Base-by-base conservation (phyloP, 1,140 invertebrate genomes). In the Calliopsis andreniformis region DNA sequence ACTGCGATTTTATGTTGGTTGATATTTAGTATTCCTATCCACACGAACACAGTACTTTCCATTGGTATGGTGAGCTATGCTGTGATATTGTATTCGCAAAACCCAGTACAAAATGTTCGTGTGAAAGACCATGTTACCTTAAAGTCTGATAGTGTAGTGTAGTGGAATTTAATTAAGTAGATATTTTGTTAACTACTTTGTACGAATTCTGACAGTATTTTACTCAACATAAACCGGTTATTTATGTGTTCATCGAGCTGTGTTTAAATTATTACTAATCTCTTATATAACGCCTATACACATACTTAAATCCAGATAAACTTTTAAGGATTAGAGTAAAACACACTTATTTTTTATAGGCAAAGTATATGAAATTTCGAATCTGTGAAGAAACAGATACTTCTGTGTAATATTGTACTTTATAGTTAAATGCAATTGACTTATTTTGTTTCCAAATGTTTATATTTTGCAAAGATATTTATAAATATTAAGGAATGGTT, bases 1-100 rank as follows among this genome's bases (percentile, higher is more conserved):
- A 98, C 97, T 7, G 98, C 98, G 12, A 91, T 98, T 6, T 93
- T 98, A 0, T 97, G 97, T 86, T 98, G 96, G 93, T 91, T 98
- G 47, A 93, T 99, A 56, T 98, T 99, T 90, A 94, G 93, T 78
- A 98, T 98, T 90, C 93, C 96, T 8, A 96, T 99, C 80, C 95
- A 97, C 88, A 88, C 95, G 23, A 97, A 96, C 84, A 99, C 98
- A 3, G 90, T 96, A 1, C 78, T 97, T 62, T 95, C 97, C 7
- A 98, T 99, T 78, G 92, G 92, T 51, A 95, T 98, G 87, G 97
- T 99, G 0, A 96, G 95, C 67, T 94, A 95, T 86, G 95, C 98
- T 28, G 96, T 97, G 0, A 94, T 96, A 83, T 92, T 99, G 72
- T 99, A 99, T 92, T 96, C 97, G 7, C 95, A 96, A 91, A 97